These are phyloP conservation scores for Strigamia maritima DNA, from an alignment of 2,888 invertebrate species.

Conservation along the genomic window DNA sequence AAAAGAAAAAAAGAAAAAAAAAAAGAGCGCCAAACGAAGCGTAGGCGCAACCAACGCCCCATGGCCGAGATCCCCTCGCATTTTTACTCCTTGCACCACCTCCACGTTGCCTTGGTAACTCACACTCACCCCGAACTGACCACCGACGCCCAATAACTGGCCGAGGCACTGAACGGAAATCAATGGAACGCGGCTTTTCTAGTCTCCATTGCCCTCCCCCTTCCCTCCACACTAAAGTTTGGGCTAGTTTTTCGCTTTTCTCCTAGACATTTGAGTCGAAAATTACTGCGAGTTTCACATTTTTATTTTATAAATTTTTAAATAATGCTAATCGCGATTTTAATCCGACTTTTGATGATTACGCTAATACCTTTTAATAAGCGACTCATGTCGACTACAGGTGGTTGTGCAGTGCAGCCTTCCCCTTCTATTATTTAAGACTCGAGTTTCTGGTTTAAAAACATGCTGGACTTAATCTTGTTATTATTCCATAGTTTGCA, in stretches of 20 bases:
- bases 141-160: conserved; percentile 15
- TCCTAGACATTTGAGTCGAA: too few species aligned
- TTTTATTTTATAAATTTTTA: neutral
- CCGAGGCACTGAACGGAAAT: conserved; percentile 11
- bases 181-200: conserved; percentile 10
- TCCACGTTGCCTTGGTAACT: conserved; percentile 16
- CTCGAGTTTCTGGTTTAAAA: neutral
- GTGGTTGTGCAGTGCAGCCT: neutral
- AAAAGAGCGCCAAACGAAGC: conserved; percentile 11
- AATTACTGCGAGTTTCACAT: neutral
- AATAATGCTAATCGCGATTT: neutral
- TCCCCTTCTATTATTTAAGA: neutral
- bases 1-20: too few species aligned
- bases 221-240: too few species aligned
- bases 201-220: neutral
- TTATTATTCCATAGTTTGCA: neutral
- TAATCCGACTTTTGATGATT: neutral
- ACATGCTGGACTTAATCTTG: neutral
- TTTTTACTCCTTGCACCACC: neutral
- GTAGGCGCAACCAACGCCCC: conserved; percentile 19
- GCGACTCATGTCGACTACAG: neutral
- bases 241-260: too few species aligned
- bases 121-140: neutral
- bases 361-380: neutral
- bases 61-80: neutral